Evolutionary conservation across 2,113 vertebrate species (phyloP), one percentile per base, ranked within the genome.

Genomic region (Zapus hudsonius): DNA sequence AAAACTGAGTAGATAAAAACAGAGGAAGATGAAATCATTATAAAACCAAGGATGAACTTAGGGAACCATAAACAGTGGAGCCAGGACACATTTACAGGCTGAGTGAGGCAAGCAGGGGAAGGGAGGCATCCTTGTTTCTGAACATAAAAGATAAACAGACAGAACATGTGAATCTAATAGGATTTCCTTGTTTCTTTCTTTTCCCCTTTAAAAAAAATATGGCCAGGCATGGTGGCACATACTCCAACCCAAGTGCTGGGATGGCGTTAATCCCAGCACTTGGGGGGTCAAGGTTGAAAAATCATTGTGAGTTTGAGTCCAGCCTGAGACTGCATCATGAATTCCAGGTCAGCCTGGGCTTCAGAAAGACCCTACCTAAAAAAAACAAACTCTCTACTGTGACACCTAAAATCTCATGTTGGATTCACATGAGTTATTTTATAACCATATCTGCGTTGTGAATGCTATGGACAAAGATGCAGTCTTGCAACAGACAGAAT

Each of bases 151-250:
- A 33, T 3, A 52, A 52, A 7, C 8, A 42, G 4, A 7, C 52
- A 47, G 6, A n/a, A 55, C 16, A 22, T 0, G 0, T 23, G 5
- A 11, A 15, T 22, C n/a, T 78, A n/a, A 11, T 0, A 0, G 2
- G 9, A 10, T 38, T 52, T 55, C 44, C 6, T 55, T 75, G 11
- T 27, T 29, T 47, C 19, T 47, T 42, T 16, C 22, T 82, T 74
- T 57, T 7, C 1, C 3, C 27, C 52, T 1, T 20, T 19, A 20
- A 23, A 64, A 78, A 81, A 29, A 44, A 9, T 31, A 36, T 52
- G 1, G n/a, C n/a, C n/a, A n/a, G n/a, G n/a, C n/a, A n/a, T n/a
- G n/a, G n/a, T n/a, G n/a, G n/a, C n/a, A n/a, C n/a, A n/a, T n/a
- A n/a, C n/a, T n/a, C n/a, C n/a, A n/a, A n/a, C n/a, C n/a, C n/a